Conservation (phyloP, 2,797 vertebrate species). For the Helarctos malayanus region DNA sequence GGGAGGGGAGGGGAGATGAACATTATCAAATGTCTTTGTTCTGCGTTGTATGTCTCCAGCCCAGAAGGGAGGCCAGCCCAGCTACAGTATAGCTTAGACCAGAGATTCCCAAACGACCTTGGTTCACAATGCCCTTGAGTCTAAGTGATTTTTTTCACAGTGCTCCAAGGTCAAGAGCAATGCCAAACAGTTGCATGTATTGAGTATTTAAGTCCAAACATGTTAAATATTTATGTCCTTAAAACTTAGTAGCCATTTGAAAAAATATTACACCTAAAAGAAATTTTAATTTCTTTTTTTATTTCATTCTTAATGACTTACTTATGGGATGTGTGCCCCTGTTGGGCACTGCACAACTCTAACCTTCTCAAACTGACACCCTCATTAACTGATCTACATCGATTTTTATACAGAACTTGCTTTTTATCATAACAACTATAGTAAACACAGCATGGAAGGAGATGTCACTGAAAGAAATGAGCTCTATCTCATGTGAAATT, state of each 20-base stretch:
- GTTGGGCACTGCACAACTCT: background rate
- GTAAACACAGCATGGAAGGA: background rate
- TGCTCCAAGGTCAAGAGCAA: background rate
- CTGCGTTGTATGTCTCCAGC: rapidly evolving
- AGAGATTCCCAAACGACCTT: background rate
- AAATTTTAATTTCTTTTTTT: background rate
- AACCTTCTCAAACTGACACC: background rate
- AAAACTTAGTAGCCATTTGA: background rate
- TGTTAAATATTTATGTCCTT: background rate
- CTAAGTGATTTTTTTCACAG: background rate
- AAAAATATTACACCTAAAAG: background rate
- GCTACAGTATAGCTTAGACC: background rate
- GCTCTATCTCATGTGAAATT: background rate
- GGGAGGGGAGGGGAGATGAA: background rate
- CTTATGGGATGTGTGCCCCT: background rate
- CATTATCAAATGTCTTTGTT: background rate
- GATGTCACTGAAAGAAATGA: background rate
- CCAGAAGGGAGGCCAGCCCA: background rate
- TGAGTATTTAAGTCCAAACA: background rate
- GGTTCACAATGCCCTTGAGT: background rate
- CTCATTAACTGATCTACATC: background rate
- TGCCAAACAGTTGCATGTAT: background rate
- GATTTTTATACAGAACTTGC: background rate
- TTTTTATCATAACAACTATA: background rate
- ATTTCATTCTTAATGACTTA: background rate